Percentiles rank a stretch among this genome's conserved stretches.
Evolutionary conservation across 2,797 vertebrate genomes (phyloP).

Genomic region (Pseudopleuronectes americanus): DNA sequence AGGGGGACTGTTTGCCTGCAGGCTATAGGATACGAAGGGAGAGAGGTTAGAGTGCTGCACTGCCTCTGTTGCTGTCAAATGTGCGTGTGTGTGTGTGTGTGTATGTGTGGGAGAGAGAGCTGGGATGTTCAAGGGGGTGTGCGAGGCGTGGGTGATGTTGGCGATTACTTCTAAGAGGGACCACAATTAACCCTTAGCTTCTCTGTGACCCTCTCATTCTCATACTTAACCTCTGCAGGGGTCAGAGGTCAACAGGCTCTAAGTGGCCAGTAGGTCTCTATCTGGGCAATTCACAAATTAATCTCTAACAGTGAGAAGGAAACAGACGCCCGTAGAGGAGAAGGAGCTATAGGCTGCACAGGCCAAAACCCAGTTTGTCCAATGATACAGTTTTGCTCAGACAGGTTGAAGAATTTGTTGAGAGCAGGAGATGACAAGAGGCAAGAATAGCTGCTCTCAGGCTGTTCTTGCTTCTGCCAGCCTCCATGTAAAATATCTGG

Average conservation of each 20-base stretch:
- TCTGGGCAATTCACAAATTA: slow-evolving; percentile 59
- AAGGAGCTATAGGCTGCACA: neutral
- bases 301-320: slow-evolving; percentile 59
- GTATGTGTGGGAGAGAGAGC: slow-evolving; percentile 3
- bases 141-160: slow-evolving; percentile 69
- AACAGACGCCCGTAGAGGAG: slow-evolving; percentile 38
- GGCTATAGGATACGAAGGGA: slow-evolving; percentile 62
- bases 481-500: too few species aligned
- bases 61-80: slow-evolving; percentile 39
- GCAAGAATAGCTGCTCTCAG: too few species aligned
- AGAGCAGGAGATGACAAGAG: neutral
- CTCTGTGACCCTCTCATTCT: slow-evolving; percentile 73
- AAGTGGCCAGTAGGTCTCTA: slow-evolving; percentile 72
- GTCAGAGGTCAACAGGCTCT: slow-evolving; percentile 68
- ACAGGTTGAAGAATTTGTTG: neutral
- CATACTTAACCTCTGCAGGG: slow-evolving; percentile 75
- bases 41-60: slow-evolving; percentile 44
- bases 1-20: slow-evolving; percentile 70
- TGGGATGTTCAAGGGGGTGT: slow-evolving; percentile 11
- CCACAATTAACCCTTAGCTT: slow-evolving; percentile 80
- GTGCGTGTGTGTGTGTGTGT: slow-evolving; percentile 41
- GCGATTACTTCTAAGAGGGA: slow-evolving; percentile 80
- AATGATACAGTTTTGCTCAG: neutral
- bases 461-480: too few species aligned
- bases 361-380: neutral